phyloP scores from a whole-genome alignment of 2,113 vertebrate species.

The Calcarius ornatus region DNA sequence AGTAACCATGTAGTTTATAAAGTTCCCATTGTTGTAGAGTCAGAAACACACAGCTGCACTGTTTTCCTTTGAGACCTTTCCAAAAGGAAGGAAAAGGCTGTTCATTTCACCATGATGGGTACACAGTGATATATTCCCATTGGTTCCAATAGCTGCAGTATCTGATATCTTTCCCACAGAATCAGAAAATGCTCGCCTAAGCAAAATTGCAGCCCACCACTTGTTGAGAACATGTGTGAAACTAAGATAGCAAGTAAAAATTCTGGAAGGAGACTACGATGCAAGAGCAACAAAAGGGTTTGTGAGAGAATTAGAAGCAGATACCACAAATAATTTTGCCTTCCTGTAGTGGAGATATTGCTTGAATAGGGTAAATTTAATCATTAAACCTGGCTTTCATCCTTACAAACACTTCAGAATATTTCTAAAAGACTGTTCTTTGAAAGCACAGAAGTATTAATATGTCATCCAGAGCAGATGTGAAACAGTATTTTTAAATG shows the following conservation, averaged over 20 bases:
- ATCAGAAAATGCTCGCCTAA: not conserved
- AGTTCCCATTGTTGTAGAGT: not conserved
- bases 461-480: not conserved
- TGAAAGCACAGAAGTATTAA: not conserved
- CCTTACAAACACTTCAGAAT: not conserved
- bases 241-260: not conserved
- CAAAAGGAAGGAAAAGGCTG: not conserved
- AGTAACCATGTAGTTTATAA: not conserved
- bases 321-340: not conserved
- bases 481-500: not conserved
- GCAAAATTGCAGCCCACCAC: not conserved
- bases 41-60: not conserved
- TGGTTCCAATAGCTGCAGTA: not conserved
- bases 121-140: not conserved
- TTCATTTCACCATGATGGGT: not conserved
- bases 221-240: not conserved
- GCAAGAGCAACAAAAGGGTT: not conserved
- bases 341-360: not conserved
- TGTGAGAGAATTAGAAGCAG: not conserved
- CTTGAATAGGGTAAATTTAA: not conserved
- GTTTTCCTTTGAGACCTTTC: not conserved
- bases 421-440: not conserved
- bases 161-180: not conserved
- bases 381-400: not conserved
- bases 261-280: not conserved